Base-by-base conservation (phyloP, 2,113 vertebrate genomes). In the Steatornis caripensis region DNA sequence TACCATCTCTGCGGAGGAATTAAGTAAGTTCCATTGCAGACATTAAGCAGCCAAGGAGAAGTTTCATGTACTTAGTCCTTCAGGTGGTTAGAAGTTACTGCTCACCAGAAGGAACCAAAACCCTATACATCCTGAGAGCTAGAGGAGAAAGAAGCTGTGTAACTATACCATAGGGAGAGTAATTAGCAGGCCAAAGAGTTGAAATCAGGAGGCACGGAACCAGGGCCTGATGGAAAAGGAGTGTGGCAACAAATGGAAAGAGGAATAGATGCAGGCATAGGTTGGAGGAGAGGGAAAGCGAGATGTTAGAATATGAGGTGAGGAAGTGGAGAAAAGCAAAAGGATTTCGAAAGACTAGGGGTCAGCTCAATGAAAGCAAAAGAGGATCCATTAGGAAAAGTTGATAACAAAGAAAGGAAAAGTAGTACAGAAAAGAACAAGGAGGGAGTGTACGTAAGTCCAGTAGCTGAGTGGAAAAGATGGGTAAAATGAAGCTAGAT, bases 11-110 rank as follows among this genome's bases (percentile, higher is more conserved):
- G 45, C 58, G 57, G 71, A 83, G 37, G 13, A 70, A 12, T 43
- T 14, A 5, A 30, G 6, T 36, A 5, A 30, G 16, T 65, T 43
- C 34, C 29, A 6, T 21, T 23, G 48, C 34, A 32, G n/a, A 24
- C 0, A 0, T 12, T 36, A 34, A 43, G 70, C 9, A 13, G 15
- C 11, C 2, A 3, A 49, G 66, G 17, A 51, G 18, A 8, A 21
- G 21, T 46, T 91, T 45, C 3, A 0, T 4, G 3, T 9, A 34
- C n/a, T 37, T 19, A 39, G 24, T 36, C 10, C 45, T 75, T 82
- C 54, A 36, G 49, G 34, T 46, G 16, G 3, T 36, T 48, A 17
- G 51, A 11, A 60, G 70, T 1, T 80, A 12, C 18, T 29, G 21
- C 30, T 19, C 43, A 26, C 4, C 34, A 69, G 85, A 57, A 46